phyloP scores from a whole-genome alignment of 1,140 invertebrate species.

The Nomia melanderi region DNA sequence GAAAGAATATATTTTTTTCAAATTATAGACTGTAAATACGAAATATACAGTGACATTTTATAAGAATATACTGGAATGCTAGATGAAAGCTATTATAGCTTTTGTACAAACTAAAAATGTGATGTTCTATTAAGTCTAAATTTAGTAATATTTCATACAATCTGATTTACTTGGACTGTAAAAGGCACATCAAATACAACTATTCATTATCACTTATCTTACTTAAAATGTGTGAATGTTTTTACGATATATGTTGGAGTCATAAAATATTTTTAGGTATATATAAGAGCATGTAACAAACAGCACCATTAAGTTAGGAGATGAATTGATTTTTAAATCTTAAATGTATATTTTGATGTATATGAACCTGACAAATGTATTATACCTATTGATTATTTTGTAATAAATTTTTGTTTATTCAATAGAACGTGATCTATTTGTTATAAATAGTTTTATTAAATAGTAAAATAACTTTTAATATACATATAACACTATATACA shows the following conservation, averaged over 20 bases:
- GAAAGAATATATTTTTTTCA: slow-evolving; percentile 1
- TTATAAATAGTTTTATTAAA: neutral
- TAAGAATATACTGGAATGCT: neutral
- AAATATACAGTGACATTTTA: slow-evolving; percentile 1
- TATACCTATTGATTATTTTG: neutral
- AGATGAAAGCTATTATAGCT: neutral
- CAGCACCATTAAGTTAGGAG: neutral
- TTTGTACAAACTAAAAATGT: slow-evolving; percentile 7
- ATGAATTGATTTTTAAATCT: neutral
- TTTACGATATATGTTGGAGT: neutral
- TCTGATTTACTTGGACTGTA: neutral
- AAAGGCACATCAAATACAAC: neutral
- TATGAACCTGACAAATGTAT: neutral
- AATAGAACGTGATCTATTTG: neutral
- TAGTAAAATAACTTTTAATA: neutral
- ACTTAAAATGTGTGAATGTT: neutral
- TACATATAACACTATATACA: neutral
- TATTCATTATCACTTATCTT: neutral
- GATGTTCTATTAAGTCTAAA: neutral
- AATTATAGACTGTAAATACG: neutral
- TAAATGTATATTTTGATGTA: neutral
- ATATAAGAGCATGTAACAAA: neutral
- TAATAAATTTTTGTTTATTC: neutral
- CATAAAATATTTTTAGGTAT: neutral
- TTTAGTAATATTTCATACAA: neutral